Evolutionary conservation across 53 echinoderm and acorn worm genomes (phyloP).

Genomic region (Stichopus horrens): DNA sequence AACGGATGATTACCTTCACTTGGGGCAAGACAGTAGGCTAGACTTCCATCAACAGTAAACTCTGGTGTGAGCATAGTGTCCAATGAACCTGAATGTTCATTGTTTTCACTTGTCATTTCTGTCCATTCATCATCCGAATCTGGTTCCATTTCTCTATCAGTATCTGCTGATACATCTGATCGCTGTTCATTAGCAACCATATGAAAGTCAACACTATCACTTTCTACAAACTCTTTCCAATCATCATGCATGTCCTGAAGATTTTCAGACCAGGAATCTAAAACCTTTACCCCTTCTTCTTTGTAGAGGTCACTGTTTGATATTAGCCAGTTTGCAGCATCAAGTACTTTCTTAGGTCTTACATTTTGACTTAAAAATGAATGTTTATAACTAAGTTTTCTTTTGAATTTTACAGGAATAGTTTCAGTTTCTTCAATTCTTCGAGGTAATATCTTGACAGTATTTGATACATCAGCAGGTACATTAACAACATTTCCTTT

Average conservation of each 20-base stretch:
- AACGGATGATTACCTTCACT: conserved; percentile 30
- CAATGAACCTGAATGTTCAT: background rate
- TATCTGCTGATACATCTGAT: no score
- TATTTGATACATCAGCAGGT: conserved; percentile 6
- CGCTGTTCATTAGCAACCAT: background rate
- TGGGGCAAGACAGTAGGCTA: conserved; percentile 12
- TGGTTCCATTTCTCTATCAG: background rate
- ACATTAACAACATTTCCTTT: conserved; percentile 45
- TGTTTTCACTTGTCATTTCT: background rate
- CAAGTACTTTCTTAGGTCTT: conserved; percentile 44
- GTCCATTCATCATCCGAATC: conserved; percentile 26
- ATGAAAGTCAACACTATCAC: background rate
- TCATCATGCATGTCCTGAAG: background rate
- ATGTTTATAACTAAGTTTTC: conserved; percentile 28
- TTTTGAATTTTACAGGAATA: conserved; percentile 47
- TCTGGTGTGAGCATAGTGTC: conserved; percentile 28
- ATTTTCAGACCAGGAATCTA: background rate
- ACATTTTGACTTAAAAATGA: conserved; percentile 42
- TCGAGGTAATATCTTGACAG: conserved; percentile 1
- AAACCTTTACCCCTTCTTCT: background rate
- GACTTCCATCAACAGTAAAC: background rate
- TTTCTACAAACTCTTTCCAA: background rate
- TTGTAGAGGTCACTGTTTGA: conserved; percentile 30
- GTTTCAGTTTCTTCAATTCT: background rate
- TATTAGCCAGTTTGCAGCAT: conserved; percentile 45